Evolutionary conservation across 2,888 invertebrate genomes (phyloP).

Genomic region (Pasiphila rectangulata): DNA sequence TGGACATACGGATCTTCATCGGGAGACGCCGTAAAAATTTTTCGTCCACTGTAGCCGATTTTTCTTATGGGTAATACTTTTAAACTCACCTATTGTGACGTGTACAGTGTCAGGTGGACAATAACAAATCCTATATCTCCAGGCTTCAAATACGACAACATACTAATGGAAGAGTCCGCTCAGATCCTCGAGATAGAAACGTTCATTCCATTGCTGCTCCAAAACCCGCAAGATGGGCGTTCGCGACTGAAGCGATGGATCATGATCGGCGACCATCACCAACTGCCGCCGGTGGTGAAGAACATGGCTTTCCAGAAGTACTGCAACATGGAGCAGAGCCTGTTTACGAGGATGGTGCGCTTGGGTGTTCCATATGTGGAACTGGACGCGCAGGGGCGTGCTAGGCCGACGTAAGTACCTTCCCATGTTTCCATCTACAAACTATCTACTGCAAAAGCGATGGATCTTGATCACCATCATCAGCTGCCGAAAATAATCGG

Average conservation of each 20-base stretch:
- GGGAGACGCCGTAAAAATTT: too few relatives aligned
- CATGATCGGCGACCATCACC: conserved; percentile 99
- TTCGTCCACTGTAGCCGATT: too few relatives aligned
- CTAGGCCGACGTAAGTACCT: conserved; percentile 87
- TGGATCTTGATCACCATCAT: too few relatives aligned
- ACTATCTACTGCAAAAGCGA: too few relatives aligned
- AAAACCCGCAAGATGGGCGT: conserved; percentile 97
- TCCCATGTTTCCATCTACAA: too few relatives aligned
- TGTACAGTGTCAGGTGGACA: neutral
- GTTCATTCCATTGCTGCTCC: conserved; percentile 98
- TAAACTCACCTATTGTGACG: neutral
- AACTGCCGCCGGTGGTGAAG: conserved; percentile 99
- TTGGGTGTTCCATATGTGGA: conserved; percentile 98
- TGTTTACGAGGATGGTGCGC: conserved; percentile 97
- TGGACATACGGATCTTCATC: too few relatives aligned
- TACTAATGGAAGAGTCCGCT: conserved; percentile 99
- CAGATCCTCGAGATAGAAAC: conserved; percentile 99
- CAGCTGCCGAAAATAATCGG: too few relatives aligned
- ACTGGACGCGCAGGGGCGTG: conserved; percentile 98
- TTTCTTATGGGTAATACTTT: conserved; percentile 1
- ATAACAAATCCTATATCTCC: conserved; percentile 19
- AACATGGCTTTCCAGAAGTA: conserved; percentile 99
- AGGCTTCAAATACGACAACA: conserved; percentile 98
- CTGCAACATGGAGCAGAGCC: conserved; percentile 99
- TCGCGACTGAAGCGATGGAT: conserved; percentile 99